Conservation (phyloP, 2,113 vertebrate species). For the Perca flavescens region DNA sequence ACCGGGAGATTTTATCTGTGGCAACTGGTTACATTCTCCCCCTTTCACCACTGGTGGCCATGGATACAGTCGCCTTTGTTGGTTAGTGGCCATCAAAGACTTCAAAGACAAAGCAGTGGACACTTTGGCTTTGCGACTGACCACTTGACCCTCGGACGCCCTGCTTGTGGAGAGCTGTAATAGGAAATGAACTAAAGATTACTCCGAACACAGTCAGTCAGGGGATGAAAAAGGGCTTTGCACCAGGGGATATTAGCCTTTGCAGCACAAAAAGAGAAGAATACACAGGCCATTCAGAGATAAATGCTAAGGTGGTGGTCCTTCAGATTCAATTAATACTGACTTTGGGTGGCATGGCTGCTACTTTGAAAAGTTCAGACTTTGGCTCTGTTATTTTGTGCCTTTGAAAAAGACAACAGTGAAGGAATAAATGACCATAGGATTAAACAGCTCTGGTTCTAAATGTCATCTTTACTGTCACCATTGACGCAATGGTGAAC, state of each 20-base stretch:
- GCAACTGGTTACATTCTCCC: constrained; percentile 73
- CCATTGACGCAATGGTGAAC: constrained; percentile 10
- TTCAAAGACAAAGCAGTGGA: constrained; percentile 76
- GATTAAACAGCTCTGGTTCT: constrained; percentile 54
- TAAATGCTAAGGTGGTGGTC: constrained; percentile 69
- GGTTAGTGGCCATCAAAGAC: constrained; percentile 70
- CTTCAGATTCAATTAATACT: constrained; percentile 74
- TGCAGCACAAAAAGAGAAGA: constrained; percentile 46
- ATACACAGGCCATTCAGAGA: constrained; percentile 41
- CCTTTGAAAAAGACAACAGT: constrained; percentile 63
- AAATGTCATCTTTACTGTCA: constrained; percentile 75
- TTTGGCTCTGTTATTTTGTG: constrained; percentile 28
- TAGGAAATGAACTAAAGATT: constrained; percentile 82
- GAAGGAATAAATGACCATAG: constrained; percentile 47
- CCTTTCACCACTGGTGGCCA: constrained; percentile 75
- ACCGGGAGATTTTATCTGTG: constrained; percentile 62
- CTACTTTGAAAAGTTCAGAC: constrained; percentile 53
- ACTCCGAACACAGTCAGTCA: constrained; percentile 59
- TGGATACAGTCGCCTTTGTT: constrained; percentile 80
- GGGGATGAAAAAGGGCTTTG: constrained; percentile 51
- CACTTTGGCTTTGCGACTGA: constrained; percentile 72
- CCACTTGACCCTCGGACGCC: constrained; percentile 77
- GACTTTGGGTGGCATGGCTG: constrained; percentile 66
- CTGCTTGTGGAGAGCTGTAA: constrained; percentile 37
- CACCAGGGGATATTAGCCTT: constrained; percentile 66